Conservation (phyloP, 2,797 vertebrate species). For the Chrosomus eos region DNA sequence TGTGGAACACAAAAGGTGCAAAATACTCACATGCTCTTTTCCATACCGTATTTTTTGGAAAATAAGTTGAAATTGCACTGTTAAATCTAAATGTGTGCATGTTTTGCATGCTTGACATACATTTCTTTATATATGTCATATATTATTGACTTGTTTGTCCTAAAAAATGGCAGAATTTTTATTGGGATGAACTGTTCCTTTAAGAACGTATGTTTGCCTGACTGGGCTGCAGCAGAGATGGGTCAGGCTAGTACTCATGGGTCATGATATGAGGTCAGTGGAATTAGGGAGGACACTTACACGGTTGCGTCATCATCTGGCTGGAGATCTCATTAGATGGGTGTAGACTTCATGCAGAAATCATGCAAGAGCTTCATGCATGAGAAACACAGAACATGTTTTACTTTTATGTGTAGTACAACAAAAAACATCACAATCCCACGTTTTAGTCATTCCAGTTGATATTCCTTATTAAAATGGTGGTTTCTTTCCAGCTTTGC, state of each 20-base stretch:
- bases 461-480: background rate
- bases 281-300: constrained; percentile 62
- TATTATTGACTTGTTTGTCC: background rate
- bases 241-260: constrained; percentile 56
- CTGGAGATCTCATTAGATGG: constrained; percentile 17
- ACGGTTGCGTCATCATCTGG: constrained; percentile 73
- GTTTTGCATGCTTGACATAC: background rate
- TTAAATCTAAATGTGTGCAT: background rate
- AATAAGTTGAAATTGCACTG: background rate
- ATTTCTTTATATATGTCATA: background rate
- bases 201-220: background rate
- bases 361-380: background rate
- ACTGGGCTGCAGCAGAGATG: constrained; percentile 31
- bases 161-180: background rate
- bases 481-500: constrained; percentile 19
- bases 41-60: background rate
- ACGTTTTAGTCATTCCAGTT: background rate
- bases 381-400: background rate
- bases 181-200: background rate
- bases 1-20: background rate
- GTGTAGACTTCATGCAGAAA: constrained; percentile 12
- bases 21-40: background rate
- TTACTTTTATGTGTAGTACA: background rate
- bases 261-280: constrained; percentile 51
- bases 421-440: background rate